A percentile compares a stretch with the other conserved stretches of the same genome.
Conservation (phyloP, 1,140 invertebrate species). For the Pseudomyrmex gracilis region DNA sequence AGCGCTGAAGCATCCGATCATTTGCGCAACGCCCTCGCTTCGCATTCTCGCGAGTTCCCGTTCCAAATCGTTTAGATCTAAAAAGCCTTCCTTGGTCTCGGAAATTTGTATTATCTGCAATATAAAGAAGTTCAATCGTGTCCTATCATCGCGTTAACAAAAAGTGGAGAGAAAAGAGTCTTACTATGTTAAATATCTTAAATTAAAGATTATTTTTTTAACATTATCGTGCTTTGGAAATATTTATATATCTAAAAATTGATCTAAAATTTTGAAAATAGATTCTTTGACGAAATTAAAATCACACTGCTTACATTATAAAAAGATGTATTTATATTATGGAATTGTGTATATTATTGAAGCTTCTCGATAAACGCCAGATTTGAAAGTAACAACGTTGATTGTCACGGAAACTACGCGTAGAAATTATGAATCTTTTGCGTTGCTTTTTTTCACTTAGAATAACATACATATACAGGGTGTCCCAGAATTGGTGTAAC, state of each 20-base stretch:
- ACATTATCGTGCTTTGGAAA: slow-evolving; percentile 22
- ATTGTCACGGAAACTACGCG: too few relatives aligned
- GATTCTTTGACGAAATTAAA: background rate
- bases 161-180: background rate
- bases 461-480: too few relatives aligned
- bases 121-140: slow-evolving; percentile 77
- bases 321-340: background rate
- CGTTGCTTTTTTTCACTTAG: too few relatives aligned
- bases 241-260: slow-evolving; percentile 32
- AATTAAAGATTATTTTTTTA: slow-evolving; percentile 2
- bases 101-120: slow-evolving; percentile 91
- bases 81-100: slow-evolving; percentile 91
- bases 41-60: slow-evolving; percentile 88
- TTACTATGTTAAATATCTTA: slow-evolving; percentile 9
- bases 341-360: too few relatives aligned
- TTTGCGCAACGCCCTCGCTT: slow-evolving; percentile 85
- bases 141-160: background rate
- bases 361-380: too few relatives aligned
- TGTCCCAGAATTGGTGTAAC: too few relatives aligned
- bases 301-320: background rate
- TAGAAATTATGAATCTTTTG: too few relatives aligned
- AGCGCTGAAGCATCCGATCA: slow-evolving; percentile 95
- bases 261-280: background rate
- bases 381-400: too few relatives aligned
- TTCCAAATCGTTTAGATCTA: slow-evolving; percentile 93